These are phyloP conservation scores for Oreochromis spilurus DNA, from an alignment of 2,113 vertebrate species.

Conservation along the genomic window DNA sequence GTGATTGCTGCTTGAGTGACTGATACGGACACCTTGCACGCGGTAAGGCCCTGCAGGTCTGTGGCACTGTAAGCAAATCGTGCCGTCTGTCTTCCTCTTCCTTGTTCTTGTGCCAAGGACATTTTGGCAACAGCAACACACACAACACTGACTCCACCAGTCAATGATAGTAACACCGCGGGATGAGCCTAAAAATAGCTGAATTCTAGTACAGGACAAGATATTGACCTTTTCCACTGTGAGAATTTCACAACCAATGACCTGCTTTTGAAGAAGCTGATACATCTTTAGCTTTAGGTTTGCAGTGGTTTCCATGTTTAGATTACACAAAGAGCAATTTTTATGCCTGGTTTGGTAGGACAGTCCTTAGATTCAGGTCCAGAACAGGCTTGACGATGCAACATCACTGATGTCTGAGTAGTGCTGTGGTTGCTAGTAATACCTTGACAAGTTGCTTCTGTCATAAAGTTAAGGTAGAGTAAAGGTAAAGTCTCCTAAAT, in stretches of 20 bases:
- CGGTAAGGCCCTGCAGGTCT: neutral
- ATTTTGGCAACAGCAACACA: constrained; percentile 22
- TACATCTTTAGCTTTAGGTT: neutral
- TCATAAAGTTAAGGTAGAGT: neutral
- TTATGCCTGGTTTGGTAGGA: neutral
- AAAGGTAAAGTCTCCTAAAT: neutral
- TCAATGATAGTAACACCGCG: constrained; percentile 14
- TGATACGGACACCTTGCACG: constrained; percentile 10
- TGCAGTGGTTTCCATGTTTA: neutral
- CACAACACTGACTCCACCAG: neutral
- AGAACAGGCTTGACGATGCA: neutral
- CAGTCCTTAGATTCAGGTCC: neutral
- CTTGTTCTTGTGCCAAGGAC: constrained; percentile 22
- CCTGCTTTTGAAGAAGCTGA: neutral
- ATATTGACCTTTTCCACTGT: neutral
- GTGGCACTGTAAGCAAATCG: neutral
- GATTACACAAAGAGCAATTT: neutral
- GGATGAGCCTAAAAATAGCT: neutral
- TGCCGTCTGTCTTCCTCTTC: constrained; percentile 35
- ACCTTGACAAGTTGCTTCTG: neutral
- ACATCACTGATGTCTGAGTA: neutral
- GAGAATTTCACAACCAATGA: neutral
- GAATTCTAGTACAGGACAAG: neutral
- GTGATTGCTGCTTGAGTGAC: neutral
- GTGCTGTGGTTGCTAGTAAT: neutral